phyloP scores from a whole-genome alignment of 1,140 invertebrate genomes.

The Colletes gigas region DNA sequence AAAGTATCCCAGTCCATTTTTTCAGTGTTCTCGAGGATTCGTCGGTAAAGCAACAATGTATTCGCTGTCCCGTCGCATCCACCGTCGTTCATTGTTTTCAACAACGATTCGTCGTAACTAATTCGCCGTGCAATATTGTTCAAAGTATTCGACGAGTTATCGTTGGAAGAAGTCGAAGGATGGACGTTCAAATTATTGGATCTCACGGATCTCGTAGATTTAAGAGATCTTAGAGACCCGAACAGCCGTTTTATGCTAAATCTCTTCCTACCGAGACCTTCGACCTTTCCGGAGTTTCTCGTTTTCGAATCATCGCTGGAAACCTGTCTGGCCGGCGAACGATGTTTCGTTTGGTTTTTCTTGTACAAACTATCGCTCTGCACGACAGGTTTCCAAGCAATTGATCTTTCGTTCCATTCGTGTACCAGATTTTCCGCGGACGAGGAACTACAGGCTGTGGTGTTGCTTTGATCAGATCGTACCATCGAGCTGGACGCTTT shows the following conservation, averaged over 20 bases:
- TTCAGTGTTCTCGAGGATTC: conserved; percentile 52
- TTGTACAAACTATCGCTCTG: not conserved
- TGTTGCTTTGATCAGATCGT: conserved; percentile 33
- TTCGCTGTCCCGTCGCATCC: not conserved
- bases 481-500: not conserved
- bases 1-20: conserved; percentile 65
- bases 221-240: not conserved
- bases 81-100: not conserved
- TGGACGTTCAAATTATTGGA: not conserved
- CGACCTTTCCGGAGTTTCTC: not conserved
- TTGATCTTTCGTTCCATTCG: conserved; percentile 34
- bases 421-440: conserved; percentile 61
- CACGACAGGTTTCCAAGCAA: conserved; percentile 15
- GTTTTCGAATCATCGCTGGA: not conserved
- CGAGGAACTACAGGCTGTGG: conserved; percentile 48
- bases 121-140: conserved; percentile 18
- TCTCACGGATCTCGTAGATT: not conserved
- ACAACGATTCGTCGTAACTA: conserved; percentile 13
- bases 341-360: not conserved
- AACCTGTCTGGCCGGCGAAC: not conserved
- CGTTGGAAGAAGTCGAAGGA: not conserved
- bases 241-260: not conserved
- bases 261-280: not conserved
- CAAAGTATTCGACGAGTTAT: not conserved
- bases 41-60: conserved; percentile 32